Conservation (phyloP, 2,113 vertebrate genomes). For the Nesogale talazaci region DNA sequence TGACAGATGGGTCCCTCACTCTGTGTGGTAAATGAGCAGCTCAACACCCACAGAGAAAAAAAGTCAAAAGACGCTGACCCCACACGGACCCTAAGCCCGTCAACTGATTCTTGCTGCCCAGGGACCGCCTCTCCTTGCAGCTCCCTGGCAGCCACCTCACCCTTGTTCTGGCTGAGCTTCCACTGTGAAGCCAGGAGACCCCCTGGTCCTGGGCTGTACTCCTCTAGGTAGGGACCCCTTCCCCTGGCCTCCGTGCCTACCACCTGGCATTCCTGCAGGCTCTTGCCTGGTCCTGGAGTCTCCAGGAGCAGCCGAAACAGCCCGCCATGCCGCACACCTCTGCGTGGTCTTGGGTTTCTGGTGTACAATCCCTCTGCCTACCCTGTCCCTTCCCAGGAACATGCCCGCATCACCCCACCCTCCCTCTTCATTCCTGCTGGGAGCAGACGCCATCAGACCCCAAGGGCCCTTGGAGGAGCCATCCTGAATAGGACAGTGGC, state of each 20-base stretch:
- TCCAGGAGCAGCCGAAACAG: not conserved
- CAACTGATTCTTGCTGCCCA: conserved; percentile 12
- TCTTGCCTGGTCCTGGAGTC: not conserved
- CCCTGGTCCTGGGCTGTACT: not conserved
- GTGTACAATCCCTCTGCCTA: not conserved
- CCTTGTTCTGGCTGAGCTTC: not conserved
- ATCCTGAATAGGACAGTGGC: not conserved
- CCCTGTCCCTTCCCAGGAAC: not conserved
- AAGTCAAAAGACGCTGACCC: not conserved
- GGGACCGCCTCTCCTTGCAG: not conserved
- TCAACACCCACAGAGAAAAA: not conserved
- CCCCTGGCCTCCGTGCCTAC: not conserved
- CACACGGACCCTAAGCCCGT: not conserved
- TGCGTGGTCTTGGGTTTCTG: not conserved
- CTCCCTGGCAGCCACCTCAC: not conserved
- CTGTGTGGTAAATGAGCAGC: not conserved
- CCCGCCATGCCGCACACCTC: not conserved
- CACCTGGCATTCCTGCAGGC: not conserved
- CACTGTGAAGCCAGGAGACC: not conserved
- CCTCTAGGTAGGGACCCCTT: not conserved
- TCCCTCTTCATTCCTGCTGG: not conserved
- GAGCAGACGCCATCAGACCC: too few relatives aligned
- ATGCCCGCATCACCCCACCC: too few relatives aligned
- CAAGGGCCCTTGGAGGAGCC: not conserved
- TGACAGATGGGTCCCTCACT: not conserved